Evolutionary conservation across 2,888 invertebrate species (phyloP).

Genomic region (Leptopilina syphax): DNA sequence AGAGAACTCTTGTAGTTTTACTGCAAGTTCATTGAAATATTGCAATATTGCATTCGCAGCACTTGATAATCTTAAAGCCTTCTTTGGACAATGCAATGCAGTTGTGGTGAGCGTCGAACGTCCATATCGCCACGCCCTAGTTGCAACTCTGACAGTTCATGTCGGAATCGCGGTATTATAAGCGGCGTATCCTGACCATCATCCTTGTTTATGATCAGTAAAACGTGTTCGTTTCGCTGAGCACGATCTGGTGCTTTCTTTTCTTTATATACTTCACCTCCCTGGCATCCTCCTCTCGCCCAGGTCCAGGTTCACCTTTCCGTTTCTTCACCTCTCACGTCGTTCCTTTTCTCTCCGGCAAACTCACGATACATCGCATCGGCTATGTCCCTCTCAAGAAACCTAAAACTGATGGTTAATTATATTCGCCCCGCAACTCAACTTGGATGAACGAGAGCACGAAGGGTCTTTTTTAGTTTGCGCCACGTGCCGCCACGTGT

Average conservation of each 20-base stretch:
- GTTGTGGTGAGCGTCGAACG: conserved; percentile 7
- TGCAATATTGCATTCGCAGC: neutral
- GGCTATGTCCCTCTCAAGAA: conserved; percentile 62
- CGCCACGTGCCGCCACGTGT: conserved; percentile 76
- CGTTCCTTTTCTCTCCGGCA: conserved; percentile 44
- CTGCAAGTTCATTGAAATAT: conserved; percentile 26
- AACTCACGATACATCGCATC: conserved; percentile 36
- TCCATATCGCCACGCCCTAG: conserved; percentile 33
- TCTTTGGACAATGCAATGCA: conserved; percentile 31
- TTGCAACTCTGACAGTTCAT: conserved; percentile 37
- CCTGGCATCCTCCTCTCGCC: conserved; percentile 1
- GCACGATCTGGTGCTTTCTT: conserved; percentile 36
- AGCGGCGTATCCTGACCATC: conserved; percentile 35
- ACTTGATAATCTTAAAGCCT: conserved; percentile 8
- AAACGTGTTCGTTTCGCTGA: conserved; percentile 39
- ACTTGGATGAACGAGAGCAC: conserved; percentile 54
- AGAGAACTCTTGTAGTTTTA: neutral
- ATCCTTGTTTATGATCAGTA: conserved; percentile 40
- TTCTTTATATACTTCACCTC: conserved; percentile 19
- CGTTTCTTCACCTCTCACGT: conserved; percentile 37
- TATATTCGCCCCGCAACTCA: conserved; percentile 70
- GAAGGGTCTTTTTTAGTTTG: conserved; percentile 72
- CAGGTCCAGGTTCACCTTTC: conserved; percentile 27
- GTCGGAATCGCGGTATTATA: conserved; percentile 33
- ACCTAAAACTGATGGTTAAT: conserved; percentile 76